Evolutionary conservation across 2,888 invertebrate species (phyloP).

Genomic region (Aporophyla lueneburgensis): DNA sequence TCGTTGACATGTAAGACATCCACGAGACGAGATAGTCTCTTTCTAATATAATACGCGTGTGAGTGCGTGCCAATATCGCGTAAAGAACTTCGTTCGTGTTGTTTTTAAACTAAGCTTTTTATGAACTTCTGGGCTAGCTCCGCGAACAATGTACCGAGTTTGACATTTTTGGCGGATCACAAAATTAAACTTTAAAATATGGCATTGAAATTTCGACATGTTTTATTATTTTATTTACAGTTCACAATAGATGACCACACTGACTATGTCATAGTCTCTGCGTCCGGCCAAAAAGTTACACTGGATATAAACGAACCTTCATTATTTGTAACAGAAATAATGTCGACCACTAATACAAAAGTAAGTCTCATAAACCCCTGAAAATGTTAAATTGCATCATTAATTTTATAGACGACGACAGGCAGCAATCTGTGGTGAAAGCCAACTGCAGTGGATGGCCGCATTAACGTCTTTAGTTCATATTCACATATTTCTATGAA

Average conservation of each 20-base stretch:
- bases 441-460: neutral
- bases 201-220: neutral
- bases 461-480: neutral
- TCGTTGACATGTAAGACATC: no score
- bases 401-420: neutral
- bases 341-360: conserved; percentile 49
- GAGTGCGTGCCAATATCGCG: no score
- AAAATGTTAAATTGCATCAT: no score
- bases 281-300: conserved; percentile 34
- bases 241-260: conserved; percentile 58
- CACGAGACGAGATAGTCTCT: no score
- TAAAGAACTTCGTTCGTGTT: no score
- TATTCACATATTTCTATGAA: no score
- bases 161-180: no score
- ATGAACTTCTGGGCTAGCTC: no score
- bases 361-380: conserved; percentile 34
- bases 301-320: conserved; percentile 35
- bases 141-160: no score
- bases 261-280: conserved; percentile 60
- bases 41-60: no score
- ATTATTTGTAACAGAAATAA: neutral
- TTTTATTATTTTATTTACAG: conserved; percentile 34
- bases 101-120: no score
- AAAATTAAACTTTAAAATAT: no score
- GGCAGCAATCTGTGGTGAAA: neutral